Evolutionary conservation across 2,888 invertebrate species (phyloP).

Genomic region (Rhamnusium bicolor): DNA sequence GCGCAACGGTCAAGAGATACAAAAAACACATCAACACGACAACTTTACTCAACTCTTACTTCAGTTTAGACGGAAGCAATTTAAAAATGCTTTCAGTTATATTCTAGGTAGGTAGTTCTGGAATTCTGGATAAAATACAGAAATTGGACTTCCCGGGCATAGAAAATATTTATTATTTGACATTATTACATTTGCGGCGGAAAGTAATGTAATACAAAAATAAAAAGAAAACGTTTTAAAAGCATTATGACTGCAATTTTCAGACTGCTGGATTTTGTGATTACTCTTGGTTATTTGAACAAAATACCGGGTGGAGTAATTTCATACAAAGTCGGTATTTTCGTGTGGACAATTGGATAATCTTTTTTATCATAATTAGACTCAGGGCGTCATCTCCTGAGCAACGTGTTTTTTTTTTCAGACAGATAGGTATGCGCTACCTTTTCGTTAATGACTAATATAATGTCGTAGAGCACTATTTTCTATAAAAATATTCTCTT

Average conservation of each 20-base stretch:
- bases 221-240: neutral
- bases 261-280: neutral
- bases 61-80: constrained; percentile 13
- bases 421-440: too few species aligned
- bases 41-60: constrained; percentile 21
- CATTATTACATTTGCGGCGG: neutral
- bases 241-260: neutral
- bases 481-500: too few species aligned
- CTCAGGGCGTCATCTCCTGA: too few species aligned
- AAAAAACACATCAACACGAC: constrained; percentile 20
- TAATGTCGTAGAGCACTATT: too few species aligned
- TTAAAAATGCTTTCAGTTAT: constrained; percentile 28
- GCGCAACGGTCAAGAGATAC: constrained; percentile 14
- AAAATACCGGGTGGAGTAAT: too few species aligned
- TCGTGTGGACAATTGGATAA: too few species aligned
- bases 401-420: too few species aligned
- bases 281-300: too few species aligned
- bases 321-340: too few species aligned
- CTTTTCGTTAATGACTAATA: too few species aligned
- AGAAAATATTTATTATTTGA: constrained; percentile 16
- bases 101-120: constrained; percentile 7
- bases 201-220: neutral
- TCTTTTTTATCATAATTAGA: too few species aligned
- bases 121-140: neutral
- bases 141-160: neutral